Evolutionary conservation across 2,888 invertebrate genomes (phyloP).

Genomic region (Dysmachus trigonus): DNA sequence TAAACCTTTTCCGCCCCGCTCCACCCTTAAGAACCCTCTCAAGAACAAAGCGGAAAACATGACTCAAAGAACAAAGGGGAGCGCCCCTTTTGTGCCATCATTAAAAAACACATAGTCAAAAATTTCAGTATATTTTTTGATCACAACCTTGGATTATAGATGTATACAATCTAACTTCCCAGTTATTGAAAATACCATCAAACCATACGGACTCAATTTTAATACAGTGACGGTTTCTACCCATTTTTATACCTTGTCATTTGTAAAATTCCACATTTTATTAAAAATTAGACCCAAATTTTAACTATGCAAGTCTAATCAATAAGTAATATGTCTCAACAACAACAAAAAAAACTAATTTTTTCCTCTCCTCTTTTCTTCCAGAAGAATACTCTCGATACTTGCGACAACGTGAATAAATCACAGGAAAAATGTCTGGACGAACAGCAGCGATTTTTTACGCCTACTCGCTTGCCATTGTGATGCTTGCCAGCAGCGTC

Average conservation of each 20-base stretch:
- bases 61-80: neutral
- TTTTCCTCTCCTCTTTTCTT: neutral
- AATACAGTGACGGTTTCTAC: no score
- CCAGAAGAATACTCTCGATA: neutral
- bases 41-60: neutral
- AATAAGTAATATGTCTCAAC: neutral
- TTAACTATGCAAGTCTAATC: neutral
- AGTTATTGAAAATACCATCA: neutral
- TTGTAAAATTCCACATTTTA: no score
- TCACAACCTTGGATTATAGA: neutral
- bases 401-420: neutral
- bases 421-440: conserved; percentile 16
- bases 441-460: conserved; percentile 32
- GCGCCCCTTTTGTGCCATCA: neutral
- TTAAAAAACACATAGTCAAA: neutral
- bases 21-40: neutral
- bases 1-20: neutral
- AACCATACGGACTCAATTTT: no score
- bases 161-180: neutral
- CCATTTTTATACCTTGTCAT: no score
- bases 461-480: conserved; percentile 19
- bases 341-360: conserved; percentile 19
- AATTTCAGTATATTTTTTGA: neutral
- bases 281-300: neutral
- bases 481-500: conserved; percentile 14